Conservation (phyloP, 2,797 vertebrate species). For the Helostoma temminkii region DNA sequence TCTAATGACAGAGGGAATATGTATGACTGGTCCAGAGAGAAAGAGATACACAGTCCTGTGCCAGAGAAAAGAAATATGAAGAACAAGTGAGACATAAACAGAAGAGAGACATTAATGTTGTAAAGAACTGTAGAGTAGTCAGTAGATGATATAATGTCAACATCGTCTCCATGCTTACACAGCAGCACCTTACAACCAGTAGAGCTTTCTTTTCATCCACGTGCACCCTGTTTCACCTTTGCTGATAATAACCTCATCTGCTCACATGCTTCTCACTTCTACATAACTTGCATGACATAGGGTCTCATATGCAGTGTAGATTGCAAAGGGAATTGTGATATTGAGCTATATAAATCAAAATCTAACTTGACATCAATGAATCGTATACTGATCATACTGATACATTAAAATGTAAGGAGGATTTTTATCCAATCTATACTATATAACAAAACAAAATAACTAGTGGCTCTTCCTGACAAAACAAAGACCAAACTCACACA, state of each 20-base stretch:
- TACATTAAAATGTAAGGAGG: too few species aligned
- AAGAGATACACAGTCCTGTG: conserved; percentile 42
- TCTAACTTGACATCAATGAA: too few species aligned
- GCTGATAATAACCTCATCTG: conserved; percentile 17
- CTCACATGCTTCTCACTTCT: not conserved
- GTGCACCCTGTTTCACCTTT: conserved; percentile 31
- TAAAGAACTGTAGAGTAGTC: conserved; percentile 28
- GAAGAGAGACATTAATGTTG: conserved; percentile 53
- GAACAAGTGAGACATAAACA: conserved; percentile 20
- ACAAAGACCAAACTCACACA: too few species aligned
- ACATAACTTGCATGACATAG: too few species aligned
- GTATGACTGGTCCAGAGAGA: conserved; percentile 50
- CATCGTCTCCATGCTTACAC: conserved; percentile 60
- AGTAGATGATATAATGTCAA: conserved; percentile 43
- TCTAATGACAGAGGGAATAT: conserved; percentile 72
- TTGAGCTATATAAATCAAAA: too few species aligned
- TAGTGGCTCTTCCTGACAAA: too few species aligned
- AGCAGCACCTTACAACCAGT: conserved; percentile 26
- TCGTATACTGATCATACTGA: too few species aligned
- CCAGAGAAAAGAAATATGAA: conserved; percentile 53
- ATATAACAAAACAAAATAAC: too few species aligned
- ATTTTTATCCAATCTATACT: too few species aligned
- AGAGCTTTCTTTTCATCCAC: conserved; percentile 28
- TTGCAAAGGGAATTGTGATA: too few species aligned
- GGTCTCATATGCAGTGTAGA: too few species aligned